These are phyloP conservation scores for Neolamprologus sp. DNA, from an alignment of 2,113 vertebrate genomes.

Conservation along the genomic window DNA sequence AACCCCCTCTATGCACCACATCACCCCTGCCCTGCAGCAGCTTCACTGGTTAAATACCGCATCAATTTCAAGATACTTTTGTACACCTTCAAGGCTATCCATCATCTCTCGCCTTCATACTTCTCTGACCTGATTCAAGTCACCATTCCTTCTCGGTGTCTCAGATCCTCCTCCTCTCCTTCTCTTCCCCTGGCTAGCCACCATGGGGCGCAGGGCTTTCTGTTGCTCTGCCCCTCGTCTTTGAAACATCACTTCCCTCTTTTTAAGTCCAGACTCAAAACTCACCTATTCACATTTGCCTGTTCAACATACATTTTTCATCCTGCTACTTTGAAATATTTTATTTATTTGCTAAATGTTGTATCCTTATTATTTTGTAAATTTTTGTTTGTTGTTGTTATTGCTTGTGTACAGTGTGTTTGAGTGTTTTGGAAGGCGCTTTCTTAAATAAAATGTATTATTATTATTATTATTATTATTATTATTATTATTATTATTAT, in stretches of 20 bases:
- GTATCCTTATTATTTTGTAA: too few species aligned
- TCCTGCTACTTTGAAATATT: too few species aligned
- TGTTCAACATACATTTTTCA: too few species aligned
- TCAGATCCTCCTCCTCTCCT: neutral
- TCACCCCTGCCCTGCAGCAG: neutral
- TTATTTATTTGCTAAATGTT: too few species aligned
- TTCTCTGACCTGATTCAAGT: neutral
- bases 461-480: too few species aligned
- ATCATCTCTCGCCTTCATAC: neutral
- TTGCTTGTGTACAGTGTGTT: neutral
- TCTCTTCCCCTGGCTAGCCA: rapidly evolving
- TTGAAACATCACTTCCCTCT: neutral
- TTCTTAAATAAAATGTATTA: too few species aligned
- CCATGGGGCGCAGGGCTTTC: rapidly evolving
- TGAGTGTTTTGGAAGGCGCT: too few species aligned
- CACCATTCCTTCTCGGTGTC: neutral
- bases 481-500: too few species aligned
- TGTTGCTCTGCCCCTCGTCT: rapidly evolving
- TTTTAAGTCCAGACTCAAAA: too few species aligned
- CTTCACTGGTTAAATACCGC: neutral
- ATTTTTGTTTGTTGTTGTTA: too few species aligned
- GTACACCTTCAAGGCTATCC: neutral
- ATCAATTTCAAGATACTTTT: neutral
- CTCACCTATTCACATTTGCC: too few species aligned
- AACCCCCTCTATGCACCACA: neutral